Percentiles rank a stretch among this genome's conserved stretches.
These are phyloP conservation scores for Sebastes diaconus DNA, from an alignment of 2,797 vertebrate species.

Conservation along the genomic window DNA sequence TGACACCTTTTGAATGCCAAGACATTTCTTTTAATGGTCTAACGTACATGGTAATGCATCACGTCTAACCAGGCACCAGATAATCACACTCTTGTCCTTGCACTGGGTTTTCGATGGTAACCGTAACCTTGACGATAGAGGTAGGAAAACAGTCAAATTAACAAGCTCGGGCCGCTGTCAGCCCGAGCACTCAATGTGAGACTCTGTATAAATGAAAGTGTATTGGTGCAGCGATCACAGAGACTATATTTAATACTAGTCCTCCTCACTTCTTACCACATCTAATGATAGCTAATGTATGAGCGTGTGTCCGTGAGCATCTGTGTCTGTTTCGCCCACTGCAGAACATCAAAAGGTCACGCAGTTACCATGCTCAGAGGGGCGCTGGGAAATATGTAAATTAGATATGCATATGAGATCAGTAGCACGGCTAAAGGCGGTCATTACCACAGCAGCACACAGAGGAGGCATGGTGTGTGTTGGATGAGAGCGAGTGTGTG, in stretches of 20 bases:
- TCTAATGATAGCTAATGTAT: constrained; percentile 54
- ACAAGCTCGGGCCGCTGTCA: constrained; percentile 4
- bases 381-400: constrained; percentile 76
- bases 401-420: constrained; percentile 74
- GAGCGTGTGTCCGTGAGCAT: constrained; percentile 52
- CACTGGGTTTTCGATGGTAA: constrained; percentile 20
- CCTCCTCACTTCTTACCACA: constrained; percentile 37
- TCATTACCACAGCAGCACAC: constrained; percentile 73
- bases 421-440: constrained; percentile 74
- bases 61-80: constrained; percentile 22
- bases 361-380: constrained; percentile 64
- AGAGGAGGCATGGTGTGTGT: constrained; percentile 41
- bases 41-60: constrained; percentile 16
- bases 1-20: constrained; percentile 46
- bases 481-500: constrained; percentile 17
- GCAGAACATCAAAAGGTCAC: constrained; percentile 80
- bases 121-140: constrained; percentile 21
- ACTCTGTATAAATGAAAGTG: constrained; percentile 6
- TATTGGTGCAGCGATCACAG: constrained; percentile 17
- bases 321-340: constrained; percentile 50
- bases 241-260: constrained; percentile 20
- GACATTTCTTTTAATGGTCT: constrained; percentile 14
- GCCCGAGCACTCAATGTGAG: not conserved
- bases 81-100: constrained; percentile 32
- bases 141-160: constrained; percentile 13